Conservation (phyloP, 2,797 vertebrate genomes). For the Podargus strigoides region DNA sequence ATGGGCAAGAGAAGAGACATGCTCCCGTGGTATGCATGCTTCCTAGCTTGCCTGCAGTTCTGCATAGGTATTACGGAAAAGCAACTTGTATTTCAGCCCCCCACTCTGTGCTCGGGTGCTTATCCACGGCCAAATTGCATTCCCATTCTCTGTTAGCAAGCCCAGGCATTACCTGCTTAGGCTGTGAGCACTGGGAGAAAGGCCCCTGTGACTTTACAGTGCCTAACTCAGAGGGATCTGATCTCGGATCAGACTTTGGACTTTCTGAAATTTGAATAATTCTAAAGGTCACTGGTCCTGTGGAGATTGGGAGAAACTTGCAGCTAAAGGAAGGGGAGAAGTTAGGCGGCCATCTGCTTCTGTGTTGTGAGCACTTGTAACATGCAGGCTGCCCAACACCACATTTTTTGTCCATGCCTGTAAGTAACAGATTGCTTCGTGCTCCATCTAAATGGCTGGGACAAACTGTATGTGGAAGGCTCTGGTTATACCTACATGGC, state of each 20-base stretch:
- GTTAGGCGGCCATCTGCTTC: neutral
- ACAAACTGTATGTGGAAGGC: neutral
- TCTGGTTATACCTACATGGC: neutral
- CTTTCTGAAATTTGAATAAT: neutral
- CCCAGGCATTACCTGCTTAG: neutral
- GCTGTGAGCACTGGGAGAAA: neutral
- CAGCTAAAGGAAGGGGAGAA: neutral
- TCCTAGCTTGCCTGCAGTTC: neutral
- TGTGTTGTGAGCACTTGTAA: neutral
- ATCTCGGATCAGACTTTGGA: neutral
- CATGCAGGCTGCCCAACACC: rapidly evolving
- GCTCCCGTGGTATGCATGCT: neutral
- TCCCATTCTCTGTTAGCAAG: neutral
- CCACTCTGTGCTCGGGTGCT: neutral
- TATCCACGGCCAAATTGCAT: neutral
- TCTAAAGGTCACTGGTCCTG: neutral
- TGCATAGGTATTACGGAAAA: rapidly evolving
- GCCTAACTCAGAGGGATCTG: neutral
- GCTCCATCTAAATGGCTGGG: neutral
- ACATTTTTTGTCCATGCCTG: neutral
- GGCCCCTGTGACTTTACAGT: neutral
- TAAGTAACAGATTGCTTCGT: neutral
- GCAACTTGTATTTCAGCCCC: neutral
- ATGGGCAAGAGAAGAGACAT: neutral
- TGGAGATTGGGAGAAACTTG: neutral